phyloP scores from a whole-genome alignment of 2,888 invertebrate species.

The Ochropleura leucogaster region DNA sequence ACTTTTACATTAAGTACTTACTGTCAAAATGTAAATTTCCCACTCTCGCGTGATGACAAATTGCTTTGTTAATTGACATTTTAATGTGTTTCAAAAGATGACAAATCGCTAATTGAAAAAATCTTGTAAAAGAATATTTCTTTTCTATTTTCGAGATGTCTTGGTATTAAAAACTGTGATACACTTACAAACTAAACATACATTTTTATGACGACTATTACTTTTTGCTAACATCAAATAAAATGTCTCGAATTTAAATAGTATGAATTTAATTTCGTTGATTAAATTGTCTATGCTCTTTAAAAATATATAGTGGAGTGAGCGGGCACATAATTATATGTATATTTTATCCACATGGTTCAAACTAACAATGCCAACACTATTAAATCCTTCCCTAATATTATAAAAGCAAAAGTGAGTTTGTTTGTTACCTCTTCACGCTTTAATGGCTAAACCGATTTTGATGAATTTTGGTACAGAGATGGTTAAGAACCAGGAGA shows the following conservation, averaged over 20 bases:
- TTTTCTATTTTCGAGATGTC: not conserved
- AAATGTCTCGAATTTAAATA: not conserved
- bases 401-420: too few species aligned
- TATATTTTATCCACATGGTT: not conserved
- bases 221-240: not conserved
- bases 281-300: not conserved
- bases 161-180: not conserved
- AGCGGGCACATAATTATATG: not conserved
- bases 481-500: too few species aligned
- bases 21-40: constrained; percentile 16
- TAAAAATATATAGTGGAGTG: not conserved
- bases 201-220: not conserved
- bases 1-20: not conserved
- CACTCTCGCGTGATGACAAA: constrained; percentile 6
- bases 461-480: too few species aligned
- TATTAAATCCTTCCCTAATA: too few species aligned
- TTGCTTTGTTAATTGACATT: constrained; percentile 11
- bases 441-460: too few species aligned
- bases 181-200: not conserved
- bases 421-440: too few species aligned
- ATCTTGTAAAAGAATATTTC: not conserved
- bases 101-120: not conserved
- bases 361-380: not conserved
- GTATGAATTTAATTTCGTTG: not conserved
- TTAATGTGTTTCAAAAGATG: not conserved